Conservation (phyloP, 1,140 invertebrate genomes). For the Pseudomyrmex cubaensis region DNA sequence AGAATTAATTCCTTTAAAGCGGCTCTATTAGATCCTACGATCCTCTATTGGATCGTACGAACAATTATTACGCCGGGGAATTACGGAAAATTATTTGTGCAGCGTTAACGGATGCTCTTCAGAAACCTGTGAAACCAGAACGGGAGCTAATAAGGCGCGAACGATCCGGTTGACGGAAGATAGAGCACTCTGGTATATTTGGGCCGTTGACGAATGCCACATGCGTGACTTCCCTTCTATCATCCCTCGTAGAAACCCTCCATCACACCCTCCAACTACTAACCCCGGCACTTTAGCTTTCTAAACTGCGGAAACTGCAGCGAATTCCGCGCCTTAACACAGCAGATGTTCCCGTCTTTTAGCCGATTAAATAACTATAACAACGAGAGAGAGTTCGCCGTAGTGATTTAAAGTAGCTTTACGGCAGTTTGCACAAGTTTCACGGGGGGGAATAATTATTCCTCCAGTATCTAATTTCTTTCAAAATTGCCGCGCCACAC, state of each 20-base stretch:
- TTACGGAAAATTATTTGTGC: constrained; percentile 42
- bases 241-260: constrained; percentile 4
- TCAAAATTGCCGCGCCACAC: background rate
- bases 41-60: background rate
- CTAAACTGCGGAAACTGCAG: constrained; percentile 62
- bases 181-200: constrained; percentile 48
- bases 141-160: constrained; percentile 72
- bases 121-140: constrained; percentile 25
- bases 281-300: constrained; percentile 50
- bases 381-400: constrained; percentile 13
- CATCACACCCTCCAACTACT: constrained; percentile 25
- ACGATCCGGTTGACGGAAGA: constrained; percentile 64
- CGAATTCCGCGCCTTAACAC: constrained; percentile 60
- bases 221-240: constrained; percentile 63
- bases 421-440: background rate
- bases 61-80: background rate
- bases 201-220: constrained; percentile 58
- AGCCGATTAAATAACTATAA: constrained; percentile 52
- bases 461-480: background rate
- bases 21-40: constrained; percentile 1
- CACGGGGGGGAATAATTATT: background rate
- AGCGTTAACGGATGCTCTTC: background rate
- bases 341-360: constrained; percentile 25
- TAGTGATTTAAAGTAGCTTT: constrained; percentile 15
- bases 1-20: background rate